Evolutionary conservation across 2,888 invertebrate genomes (phyloP), one percentile per base, ranked within the genome.

Genomic region (Tryphoninae sp.): DNA sequence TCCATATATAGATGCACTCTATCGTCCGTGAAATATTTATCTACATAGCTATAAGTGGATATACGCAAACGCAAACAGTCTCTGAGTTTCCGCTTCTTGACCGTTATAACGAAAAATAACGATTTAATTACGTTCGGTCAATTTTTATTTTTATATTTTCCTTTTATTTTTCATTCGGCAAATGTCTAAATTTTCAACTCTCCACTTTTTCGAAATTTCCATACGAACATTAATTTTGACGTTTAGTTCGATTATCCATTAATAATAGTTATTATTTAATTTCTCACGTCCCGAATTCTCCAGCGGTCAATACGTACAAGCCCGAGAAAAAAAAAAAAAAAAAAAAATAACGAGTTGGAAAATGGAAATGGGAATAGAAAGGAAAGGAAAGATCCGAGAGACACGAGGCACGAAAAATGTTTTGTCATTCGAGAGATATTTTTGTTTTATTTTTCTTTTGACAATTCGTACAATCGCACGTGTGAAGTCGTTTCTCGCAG

Each of bases 401-500:
- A 19, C 19, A 19, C 19, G 19, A 19, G 19, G 19, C 19, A 19
- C 19, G 59, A 40, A 33, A 71, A 53, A 69, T 65, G 22, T 53
- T 23, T 23, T 69, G 19, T 53, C 22, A 16, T 49, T 65, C 23
- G 19, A 19, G 33, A 33, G 33, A 33, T 33, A 33, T 65, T 65
- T 42, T 49, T 51, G 3, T 55, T 42, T 7, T 2, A 42, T 11
- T 80, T 78, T 64, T 55, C 69, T 45, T 61, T 77, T 67, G 73
- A 80, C 74, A 80, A 84, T 84, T 85, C 82, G 76, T 77, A 84
- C 76, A 76, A 85, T 86, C 84, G 85, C 85, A 85, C 86, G 85
- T 86, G 86, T 86, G 87, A 88, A 88, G 87, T 85, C 86, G 83
- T 84, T 84, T 78, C 45, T 75, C 59, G 71, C 68, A 72, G 69